A percentile compares a stretch with the other conserved stretches of the same genome.
Conservation (phyloP, 2,888 invertebrate genomes). For the Temnothorax unifasciatus region DNA sequence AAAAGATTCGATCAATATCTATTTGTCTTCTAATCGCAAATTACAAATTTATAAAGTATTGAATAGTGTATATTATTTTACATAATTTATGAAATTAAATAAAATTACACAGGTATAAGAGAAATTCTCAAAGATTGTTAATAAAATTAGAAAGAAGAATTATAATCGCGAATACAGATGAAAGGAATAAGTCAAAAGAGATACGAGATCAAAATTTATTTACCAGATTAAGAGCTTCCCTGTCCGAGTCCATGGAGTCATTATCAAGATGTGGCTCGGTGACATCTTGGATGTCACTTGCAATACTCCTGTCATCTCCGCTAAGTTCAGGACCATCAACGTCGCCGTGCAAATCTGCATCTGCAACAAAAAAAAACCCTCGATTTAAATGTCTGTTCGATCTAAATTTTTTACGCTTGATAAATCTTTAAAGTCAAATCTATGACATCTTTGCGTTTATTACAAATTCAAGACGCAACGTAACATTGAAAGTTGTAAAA, state of each 20-base stretch:
- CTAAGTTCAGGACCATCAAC: slow-evolving; percentile 89
- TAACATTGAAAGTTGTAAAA: neutral
- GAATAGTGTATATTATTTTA: neutral
- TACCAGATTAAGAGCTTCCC: slow-evolving; percentile 90
- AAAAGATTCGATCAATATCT: neutral
- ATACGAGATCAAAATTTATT: slow-evolving; percentile 77
- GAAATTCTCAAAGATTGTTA: neutral
- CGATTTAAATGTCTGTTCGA: neutral
- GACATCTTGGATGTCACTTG: slow-evolving; percentile 88
- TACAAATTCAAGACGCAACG: neutral
- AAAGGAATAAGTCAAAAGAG: neutral
- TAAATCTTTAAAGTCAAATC: neutral
- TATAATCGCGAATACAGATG: neutral
- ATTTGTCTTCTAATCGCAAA: slow-evolving; percentile 10
- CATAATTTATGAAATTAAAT: neutral
- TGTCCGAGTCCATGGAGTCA: slow-evolving; percentile 90
- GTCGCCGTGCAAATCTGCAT: slow-evolving; percentile 89
- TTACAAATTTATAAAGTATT: neutral
- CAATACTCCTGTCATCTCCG: slow-evolving; percentile 89
- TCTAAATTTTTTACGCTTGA: neutral
- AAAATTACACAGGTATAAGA: neutral
- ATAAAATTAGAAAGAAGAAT: neutral
- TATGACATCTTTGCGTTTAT: neutral
- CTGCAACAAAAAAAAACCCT: slow-evolving; percentile 85
- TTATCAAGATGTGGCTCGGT: slow-evolving; percentile 87